A percentile compares a stretch with the other conserved stretches of the same genome.
phyloP scores from a whole-genome alignment of 2,888 invertebrate genomes.

The Himalopsyche anomala region DNA sequence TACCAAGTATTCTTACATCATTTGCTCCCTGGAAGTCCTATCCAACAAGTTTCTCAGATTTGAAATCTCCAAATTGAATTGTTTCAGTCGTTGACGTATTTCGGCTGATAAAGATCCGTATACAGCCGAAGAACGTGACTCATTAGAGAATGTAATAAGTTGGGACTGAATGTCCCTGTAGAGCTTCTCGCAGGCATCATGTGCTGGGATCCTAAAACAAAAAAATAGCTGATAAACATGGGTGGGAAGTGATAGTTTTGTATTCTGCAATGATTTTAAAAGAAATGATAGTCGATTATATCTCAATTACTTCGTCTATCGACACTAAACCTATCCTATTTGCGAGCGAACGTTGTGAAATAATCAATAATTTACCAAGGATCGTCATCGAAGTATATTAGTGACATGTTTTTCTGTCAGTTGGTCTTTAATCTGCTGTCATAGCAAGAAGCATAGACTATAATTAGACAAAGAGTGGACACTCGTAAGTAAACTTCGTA shows the following conservation, averaged over 20 bases:
- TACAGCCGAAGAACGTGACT: conserved; percentile 75
- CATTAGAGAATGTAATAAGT: conserved; percentile 76
- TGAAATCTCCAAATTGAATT: conserved; percentile 78
- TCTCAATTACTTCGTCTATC: not conserved
- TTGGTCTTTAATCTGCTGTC: conserved; percentile 7
- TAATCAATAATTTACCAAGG: conserved; percentile 58
- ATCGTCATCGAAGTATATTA: conserved; percentile 64
- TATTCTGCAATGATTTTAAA: not conserved
- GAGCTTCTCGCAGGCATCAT: conserved; percentile 81
- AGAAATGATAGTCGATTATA: not conserved
- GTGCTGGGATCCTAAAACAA: conserved; percentile 78
- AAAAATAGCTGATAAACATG: not conserved
- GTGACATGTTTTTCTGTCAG: conserved; percentile 56
- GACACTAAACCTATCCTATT: not conserved
- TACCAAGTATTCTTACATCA: conserved; percentile 70
- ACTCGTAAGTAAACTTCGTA: too few species aligned
- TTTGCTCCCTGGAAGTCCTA: conserved; percentile 71
- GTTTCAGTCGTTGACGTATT: conserved; percentile 79
- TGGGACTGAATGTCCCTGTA: conserved; percentile 80
- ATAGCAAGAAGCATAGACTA: conserved; percentile 21
- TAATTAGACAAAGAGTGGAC: too few species aligned
- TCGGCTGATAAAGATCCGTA: conserved; percentile 79
- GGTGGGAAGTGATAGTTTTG: not conserved
- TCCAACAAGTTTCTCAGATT: conserved; percentile 78
- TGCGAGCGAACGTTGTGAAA: not conserved